These are phyloP conservation scores for Grus americana DNA, from an alignment of 2,113 vertebrate species.

Conservation along the genomic window DNA sequence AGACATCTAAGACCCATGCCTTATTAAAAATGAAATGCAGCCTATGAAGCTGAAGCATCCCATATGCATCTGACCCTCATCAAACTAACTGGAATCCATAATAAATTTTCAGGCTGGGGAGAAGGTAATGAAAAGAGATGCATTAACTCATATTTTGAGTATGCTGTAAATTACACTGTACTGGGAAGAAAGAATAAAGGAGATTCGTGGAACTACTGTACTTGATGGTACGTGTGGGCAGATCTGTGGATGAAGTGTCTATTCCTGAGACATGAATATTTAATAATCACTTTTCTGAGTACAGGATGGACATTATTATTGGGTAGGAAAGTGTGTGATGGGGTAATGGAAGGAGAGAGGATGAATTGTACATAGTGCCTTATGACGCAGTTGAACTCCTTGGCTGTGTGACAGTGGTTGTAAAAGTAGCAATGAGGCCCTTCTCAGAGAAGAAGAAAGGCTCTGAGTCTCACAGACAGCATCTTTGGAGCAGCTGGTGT, in stretches of 20 bases:
- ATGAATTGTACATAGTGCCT: neutral
- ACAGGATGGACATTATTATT: neutral
- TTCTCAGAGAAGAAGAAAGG: neutral
- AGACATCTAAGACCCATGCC: neutral
- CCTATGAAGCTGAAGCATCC: neutral
- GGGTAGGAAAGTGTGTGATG: neutral
- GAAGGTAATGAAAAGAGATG: conserved; percentile 12
- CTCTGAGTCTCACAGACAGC: neutral
- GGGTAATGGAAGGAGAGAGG: neutral
- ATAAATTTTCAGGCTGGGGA: neutral
- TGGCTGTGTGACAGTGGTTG: neutral
- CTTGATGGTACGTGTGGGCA: neutral
- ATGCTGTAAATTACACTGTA: neutral
- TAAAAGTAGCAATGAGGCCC: neutral
- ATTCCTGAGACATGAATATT: neutral
- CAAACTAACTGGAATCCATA: neutral
- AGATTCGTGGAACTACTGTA: neutral
- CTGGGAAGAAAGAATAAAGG: neutral
- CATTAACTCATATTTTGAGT: conserved; percentile 11
- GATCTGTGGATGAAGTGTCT: neutral
- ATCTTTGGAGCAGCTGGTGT: neutral
- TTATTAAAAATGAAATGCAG: conserved; percentile 24
- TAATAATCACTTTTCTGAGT: neutral
- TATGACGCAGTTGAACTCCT: neutral
- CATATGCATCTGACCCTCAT: neutral